A percentile compares a stretch with the other conserved stretches of the same genome.
Conservation (phyloP, 2,113 vertebrate species). For the Lagopus leucura region DNA sequence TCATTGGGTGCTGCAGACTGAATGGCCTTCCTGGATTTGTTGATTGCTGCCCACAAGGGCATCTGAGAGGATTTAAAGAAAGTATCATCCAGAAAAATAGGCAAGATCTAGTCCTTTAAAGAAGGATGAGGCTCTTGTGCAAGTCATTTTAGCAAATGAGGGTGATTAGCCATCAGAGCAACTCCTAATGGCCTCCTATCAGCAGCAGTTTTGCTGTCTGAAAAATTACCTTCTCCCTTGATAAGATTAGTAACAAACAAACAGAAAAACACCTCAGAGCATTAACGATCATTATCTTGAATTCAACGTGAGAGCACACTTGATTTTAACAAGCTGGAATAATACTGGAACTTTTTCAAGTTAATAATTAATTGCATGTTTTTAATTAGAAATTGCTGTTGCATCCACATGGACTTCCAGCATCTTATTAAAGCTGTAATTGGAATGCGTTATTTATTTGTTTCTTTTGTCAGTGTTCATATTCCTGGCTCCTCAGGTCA, state of each 20-base stretch:
- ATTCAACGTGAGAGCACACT: not conserved
- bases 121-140: not conserved
- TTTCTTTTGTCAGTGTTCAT: constrained; percentile 53
- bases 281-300: not conserved
- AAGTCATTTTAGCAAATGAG: not conserved
- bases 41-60: not conserved
- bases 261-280: not conserved
- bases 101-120: not conserved
- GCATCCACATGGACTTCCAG: not conserved
- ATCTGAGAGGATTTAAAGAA: not conserved
- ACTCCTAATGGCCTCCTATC: not conserved
- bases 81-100: not conserved
- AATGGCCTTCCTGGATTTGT: not conserved
- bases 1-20: not conserved
- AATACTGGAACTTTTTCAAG: not conserved
- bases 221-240: constrained; percentile 11
- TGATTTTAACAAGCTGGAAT: not conserved
- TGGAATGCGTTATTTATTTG: constrained; percentile 50
- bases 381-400: constrained; percentile 69
- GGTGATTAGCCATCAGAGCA: not conserved
- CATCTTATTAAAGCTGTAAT: constrained; percentile 65
- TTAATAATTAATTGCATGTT: constrained; percentile 67
- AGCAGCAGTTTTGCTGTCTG: not conserved
- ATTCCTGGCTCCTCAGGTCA: constrained; percentile 52
- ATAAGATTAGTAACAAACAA: not conserved